Conservation (phyloP, 1,140 invertebrate species). For the Macrobrachium rosenbergii region DNA sequence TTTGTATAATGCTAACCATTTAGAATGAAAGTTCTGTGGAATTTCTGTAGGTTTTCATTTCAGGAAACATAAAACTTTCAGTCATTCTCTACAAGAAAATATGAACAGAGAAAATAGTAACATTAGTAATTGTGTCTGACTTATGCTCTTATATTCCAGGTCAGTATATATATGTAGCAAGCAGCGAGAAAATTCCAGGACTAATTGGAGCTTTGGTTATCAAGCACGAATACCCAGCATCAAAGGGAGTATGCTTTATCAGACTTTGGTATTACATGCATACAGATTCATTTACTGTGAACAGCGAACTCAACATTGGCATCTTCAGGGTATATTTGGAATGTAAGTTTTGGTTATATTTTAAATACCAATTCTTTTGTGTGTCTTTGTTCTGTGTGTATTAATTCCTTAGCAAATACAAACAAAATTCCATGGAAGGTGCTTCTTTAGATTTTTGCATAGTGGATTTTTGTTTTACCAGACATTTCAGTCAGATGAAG, state of each 20-base stretch:
- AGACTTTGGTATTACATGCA: conserved; percentile 58
- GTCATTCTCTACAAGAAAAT: not conserved
- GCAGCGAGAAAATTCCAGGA: not conserved
- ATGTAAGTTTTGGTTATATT: conserved; percentile 17
- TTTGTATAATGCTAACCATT: no score
- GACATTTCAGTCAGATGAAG: no score
- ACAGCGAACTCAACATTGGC: conserved; percentile 23
- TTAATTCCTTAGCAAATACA: not conserved
- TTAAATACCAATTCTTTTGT: not conserved
- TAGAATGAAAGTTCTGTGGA: no score
- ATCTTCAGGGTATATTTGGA: conserved; percentile 41
- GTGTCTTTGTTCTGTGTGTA: not conserved
- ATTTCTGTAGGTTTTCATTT: no score
- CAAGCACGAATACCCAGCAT: conserved; percentile 36
- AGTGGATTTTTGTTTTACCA: no score
- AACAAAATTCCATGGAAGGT: not conserved
- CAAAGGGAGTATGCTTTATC: conserved; percentile 43
- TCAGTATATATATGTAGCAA: conserved; percentile 42
- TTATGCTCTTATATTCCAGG: conserved; percentile 29
- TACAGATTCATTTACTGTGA: not conserved
- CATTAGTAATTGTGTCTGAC: not conserved
- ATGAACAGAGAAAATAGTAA: not conserved
- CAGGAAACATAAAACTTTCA: no score
- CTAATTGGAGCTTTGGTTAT: conserved; percentile 5
- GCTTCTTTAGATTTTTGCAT: no score